phyloP scores from a whole-genome alignment of 2,888 invertebrate genomes.

The Argyresthia albistria region DNA sequence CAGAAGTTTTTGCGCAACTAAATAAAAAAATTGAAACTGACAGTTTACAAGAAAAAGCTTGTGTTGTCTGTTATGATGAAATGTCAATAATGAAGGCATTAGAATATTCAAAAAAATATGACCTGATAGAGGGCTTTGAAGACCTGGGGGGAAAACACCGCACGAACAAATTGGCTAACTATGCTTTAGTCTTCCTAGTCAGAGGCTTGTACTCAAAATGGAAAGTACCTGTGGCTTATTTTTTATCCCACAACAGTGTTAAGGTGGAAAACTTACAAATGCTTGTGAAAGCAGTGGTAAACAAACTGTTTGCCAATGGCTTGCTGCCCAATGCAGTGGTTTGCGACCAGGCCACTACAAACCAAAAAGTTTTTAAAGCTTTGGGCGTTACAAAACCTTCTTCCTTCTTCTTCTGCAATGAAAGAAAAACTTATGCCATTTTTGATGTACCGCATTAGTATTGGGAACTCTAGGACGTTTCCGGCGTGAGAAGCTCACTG shows the following conservation, averaged over 20 bases:
- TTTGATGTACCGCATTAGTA: slow-evolving; percentile 9
- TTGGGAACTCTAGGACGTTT: too few relatives aligned
- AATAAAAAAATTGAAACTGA: background rate
- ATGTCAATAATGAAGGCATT: slow-evolving; percentile 13
- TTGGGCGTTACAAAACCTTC: background rate
- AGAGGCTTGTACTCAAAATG: slow-evolving; percentile 8
- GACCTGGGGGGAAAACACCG: slow-evolving; percentile 11
- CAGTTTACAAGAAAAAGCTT: slow-evolving; percentile 8
- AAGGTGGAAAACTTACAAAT: background rate
- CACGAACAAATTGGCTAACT: slow-evolving; percentile 8
- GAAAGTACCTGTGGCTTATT: slow-evolving; percentile 12
- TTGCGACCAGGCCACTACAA: slow-evolving; percentile 13
- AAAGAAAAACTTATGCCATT: slow-evolving; percentile 3
- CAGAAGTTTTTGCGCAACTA: background rate
- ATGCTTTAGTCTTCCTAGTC: slow-evolving; percentile 8
- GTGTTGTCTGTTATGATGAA: slow-evolving; percentile 13
- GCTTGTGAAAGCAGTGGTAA: background rate
- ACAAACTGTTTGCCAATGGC: slow-evolving; percentile 11
- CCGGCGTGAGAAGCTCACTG: too few relatives aligned
- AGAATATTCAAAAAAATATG: slow-evolving; percentile 13
- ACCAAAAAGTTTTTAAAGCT: slow-evolving; percentile 9
- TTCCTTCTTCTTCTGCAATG: slow-evolving; percentile 3
- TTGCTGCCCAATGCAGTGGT: slow-evolving; percentile 11
- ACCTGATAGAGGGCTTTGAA: slow-evolving; percentile 14
- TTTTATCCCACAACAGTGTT: slow-evolving; percentile 7